Percentiles rank a stretch among this genome's conserved stretches.
phyloP scores from a whole-genome alignment of 2,797 vertebrate genomes.

The Lophotriccus pileatus region DNA sequence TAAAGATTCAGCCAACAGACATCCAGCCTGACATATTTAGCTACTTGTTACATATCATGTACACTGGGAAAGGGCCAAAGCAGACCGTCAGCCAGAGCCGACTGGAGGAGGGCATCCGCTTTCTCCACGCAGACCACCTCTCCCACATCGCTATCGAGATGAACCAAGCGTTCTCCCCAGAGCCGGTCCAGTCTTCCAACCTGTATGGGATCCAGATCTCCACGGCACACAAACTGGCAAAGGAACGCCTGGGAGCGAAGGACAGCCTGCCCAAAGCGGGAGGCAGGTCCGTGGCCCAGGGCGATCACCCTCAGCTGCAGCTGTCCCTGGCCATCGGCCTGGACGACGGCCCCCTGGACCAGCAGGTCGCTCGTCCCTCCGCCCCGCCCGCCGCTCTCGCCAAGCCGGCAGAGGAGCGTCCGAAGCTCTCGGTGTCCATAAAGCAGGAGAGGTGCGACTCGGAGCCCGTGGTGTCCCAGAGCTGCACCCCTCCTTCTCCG shows the following conservation, averaged over 20 bases:
- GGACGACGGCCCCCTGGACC: slow-evolving; percentile 79
- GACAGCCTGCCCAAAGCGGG: slow-evolving; percentile 68
- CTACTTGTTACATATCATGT: slow-evolving; percentile 98
- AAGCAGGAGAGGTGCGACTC: slow-evolving; percentile 88
- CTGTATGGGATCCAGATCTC: slow-evolving; percentile 99
- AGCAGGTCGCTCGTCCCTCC: slow-evolving; percentile 69
- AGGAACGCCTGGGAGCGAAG: slow-evolving; percentile 78
- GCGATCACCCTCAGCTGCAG: slow-evolving; percentile 79
- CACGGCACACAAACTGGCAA: slow-evolving; percentile 82
- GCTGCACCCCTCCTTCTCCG: slow-evolving; percentile 68
- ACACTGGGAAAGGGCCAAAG: slow-evolving; percentile 91
- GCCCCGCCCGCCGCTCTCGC: slow-evolving; percentile 73
- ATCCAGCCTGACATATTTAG: slow-evolving; percentile 99
- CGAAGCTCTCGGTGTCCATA: slow-evolving; percentile 74
- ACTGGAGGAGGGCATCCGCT: slow-evolving; percentile 94
- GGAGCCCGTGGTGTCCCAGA: slow-evolving; percentile 76
- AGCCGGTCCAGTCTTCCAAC: slow-evolving; percentile 89
- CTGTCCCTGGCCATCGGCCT: slow-evolving; percentile 84
- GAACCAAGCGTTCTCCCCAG: slow-evolving; percentile 75
- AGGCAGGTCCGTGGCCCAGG: slow-evolving; percentile 62
- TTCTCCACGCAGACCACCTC: slow-evolving; percentile 93
- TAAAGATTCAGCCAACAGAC: slow-evolving; percentile 97
- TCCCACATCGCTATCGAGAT: slow-evolving; percentile 82
- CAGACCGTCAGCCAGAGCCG: slow-evolving; percentile 89
- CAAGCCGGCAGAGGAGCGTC: slow-evolving; percentile 79